Evolutionary conservation across 2,888 invertebrate genomes (phyloP), one percentile per base, ranked within the genome.

Genomic region (Furcula furcula): DNA sequence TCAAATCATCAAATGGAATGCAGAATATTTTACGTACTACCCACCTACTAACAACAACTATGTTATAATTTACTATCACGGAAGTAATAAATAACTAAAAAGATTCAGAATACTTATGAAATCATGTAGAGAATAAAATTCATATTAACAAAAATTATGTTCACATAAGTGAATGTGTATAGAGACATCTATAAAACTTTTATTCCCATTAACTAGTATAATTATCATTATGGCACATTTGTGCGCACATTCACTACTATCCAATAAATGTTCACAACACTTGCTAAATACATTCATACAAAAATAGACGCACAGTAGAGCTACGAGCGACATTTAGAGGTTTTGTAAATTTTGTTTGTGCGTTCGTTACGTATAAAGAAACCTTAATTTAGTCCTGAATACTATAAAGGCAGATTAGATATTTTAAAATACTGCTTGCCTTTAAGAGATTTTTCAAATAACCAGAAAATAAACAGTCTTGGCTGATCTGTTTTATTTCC

Each of bases 291-390:
- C 71, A 73, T 68, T 48, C 62, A 74, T 81, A 81, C 65, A 79
- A 82, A 80, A 81, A 79, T 81, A 80, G 60, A 56, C 62, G 46
- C 22, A 55, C 52, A 41, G 47, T 44, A 47, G 29, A 40, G 39
- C 32, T 55, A 63, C 31, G 39, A 15, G 22, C 30, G 34, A 25
- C 9, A 14, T 14, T 15, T 10, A 21, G 4, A 15, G n/a, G 13
- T 14, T 27, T 4, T 14, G 44, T 29, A 28, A 27, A 40, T 13
- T 21, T 3, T 19, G 22, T 20, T 10, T 35, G 15, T 34, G 11
- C 22, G 1, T 30, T 27, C 6, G 1, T 5, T 10, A 2, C 21
- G n/a, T 10, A 10, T 2, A 21, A 1, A 21, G 6, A 4, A n/a
- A n/a, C n/a, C n/a, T 4, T 16, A 16, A 16, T 16, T 4, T 16